phyloP scores from a whole-genome alignment of 2,113 vertebrate genomes.

The Eulacestoma nigropectus region DNA sequence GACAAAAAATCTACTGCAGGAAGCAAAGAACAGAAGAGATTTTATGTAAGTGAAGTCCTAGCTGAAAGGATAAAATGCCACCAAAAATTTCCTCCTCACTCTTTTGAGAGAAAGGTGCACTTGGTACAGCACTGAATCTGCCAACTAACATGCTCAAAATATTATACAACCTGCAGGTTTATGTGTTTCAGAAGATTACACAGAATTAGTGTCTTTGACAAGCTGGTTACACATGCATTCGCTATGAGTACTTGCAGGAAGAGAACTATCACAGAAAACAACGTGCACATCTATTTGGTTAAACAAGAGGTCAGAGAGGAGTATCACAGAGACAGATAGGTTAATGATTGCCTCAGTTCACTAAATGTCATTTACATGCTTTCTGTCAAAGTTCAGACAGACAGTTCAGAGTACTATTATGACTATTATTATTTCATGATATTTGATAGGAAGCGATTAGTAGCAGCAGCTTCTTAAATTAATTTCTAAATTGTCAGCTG shows the following conservation, averaged over 20 bases:
- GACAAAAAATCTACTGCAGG: not conserved
- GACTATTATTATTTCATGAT: not conserved
- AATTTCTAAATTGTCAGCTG: not conserved
- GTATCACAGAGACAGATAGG: not conserved
- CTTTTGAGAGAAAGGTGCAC: not conserved
- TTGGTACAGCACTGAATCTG: not conserved
- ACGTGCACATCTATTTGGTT: not conserved
- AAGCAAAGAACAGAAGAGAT: not conserved
- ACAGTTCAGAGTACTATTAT: not conserved
- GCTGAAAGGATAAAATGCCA: not conserved
- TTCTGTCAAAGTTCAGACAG: conserved; percentile 1
- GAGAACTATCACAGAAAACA: not conserved
- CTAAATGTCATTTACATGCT: not conserved
- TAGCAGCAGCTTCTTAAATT: not conserved
- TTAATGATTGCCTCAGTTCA: not conserved
- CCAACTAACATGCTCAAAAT: not conserved
- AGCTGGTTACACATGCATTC: not conserved
- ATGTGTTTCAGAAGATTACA: not conserved
- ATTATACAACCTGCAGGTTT: not conserved
- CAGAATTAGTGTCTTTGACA: not conserved
- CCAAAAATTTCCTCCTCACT: not conserved
- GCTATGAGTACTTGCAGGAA: not conserved
- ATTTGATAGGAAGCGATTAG: not conserved
- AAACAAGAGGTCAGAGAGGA: not conserved
- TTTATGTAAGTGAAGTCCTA: not conserved